These are phyloP conservation scores for Limnephilus auricula DNA, from an alignment of 2,888 invertebrate species.

Conservation along the genomic window DNA sequence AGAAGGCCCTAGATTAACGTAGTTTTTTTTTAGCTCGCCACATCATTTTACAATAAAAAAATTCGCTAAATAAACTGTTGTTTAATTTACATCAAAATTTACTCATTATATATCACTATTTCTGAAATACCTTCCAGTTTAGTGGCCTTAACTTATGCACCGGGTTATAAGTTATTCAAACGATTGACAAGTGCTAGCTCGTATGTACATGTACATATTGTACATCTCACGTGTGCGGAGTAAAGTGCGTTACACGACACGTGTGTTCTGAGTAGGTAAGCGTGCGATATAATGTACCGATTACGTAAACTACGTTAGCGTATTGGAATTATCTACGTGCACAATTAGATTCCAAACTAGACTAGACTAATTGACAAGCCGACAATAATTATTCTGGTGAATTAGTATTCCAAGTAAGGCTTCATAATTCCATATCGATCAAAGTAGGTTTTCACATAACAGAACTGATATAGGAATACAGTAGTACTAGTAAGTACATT, in stretches of 20 bases:
- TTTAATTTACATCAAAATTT: neutral
- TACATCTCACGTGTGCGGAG: conserved; percentile 49
- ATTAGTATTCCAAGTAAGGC: conserved; percentile 2
- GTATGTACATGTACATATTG: conserved; percentile 47
- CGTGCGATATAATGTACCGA: neutral
- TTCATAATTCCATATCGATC: neutral
- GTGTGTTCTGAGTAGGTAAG: neutral
- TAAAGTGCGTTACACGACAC: conserved; percentile 31
- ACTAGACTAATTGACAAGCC: conserved; percentile 61
- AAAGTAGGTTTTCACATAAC: neutral
- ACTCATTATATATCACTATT: neutral
- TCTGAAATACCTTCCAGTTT: neutral
- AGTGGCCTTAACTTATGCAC: conserved; percentile 23
- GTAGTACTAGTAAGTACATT: too few species aligned
- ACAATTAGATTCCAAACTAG: conserved; percentile 41
- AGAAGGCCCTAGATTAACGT: too few species aligned
- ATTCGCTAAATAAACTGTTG: too few species aligned
- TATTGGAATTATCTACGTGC: conserved; percentile 21
- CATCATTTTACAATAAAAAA: too few species aligned
- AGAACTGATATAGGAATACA: neutral
- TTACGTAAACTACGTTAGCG: conserved; percentile 11
- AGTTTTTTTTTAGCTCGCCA: too few species aligned
- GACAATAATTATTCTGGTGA: conserved; percentile 47
- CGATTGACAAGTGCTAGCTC: conserved; percentile 59
- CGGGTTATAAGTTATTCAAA: conserved; percentile 56